A percentile compares a stretch with the other conserved stretches of the same genome.
Evolutionary conservation across 2,888 invertebrate genomes (phyloP).

Genomic region (Lithophane ornitopus): DNA sequence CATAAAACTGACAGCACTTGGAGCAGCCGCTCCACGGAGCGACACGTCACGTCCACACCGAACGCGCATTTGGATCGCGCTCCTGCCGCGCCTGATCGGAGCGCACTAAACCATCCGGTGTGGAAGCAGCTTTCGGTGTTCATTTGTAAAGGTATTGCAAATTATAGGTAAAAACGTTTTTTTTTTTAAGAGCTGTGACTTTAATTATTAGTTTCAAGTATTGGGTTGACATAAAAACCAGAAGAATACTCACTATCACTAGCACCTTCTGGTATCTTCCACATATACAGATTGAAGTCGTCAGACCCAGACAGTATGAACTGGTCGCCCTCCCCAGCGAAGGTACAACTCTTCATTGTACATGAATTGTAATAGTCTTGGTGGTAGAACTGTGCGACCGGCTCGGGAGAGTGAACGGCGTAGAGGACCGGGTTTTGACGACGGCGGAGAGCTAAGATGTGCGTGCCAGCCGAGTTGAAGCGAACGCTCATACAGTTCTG

Average conservation of each 20-base stretch:
- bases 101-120: no score
- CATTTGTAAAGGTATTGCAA: background rate
- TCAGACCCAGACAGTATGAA: slow-evolving; percentile 98
- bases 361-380: slow-evolving; percentile 98
- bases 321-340: slow-evolving; percentile 97
- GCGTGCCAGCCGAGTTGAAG: slow-evolving; percentile 95
- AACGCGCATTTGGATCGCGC: no score
- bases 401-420: slow-evolving; percentile 92
- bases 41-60: no score
- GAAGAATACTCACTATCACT: slow-evolving; percentile 61
- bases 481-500: slow-evolving; percentile 97
- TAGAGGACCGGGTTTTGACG: slow-evolving; percentile 97
- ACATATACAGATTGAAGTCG: slow-evolving; percentile 98
- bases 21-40: no score
- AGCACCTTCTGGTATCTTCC: slow-evolving; percentile 94
- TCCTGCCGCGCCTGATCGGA: no score
- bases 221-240: background rate
- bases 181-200: background rate
- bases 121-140: background rate
- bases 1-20: no score
- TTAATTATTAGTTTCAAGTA: background rate
- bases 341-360: slow-evolving; percentile 99
- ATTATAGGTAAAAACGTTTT: background rate
- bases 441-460: slow-evolving; percentile 95
- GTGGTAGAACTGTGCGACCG: slow-evolving; percentile 97